These are phyloP conservation scores for Aegotheles bennettii DNA, from an alignment of 2,113 vertebrate genomes.

Conservation along the genomic window DNA sequence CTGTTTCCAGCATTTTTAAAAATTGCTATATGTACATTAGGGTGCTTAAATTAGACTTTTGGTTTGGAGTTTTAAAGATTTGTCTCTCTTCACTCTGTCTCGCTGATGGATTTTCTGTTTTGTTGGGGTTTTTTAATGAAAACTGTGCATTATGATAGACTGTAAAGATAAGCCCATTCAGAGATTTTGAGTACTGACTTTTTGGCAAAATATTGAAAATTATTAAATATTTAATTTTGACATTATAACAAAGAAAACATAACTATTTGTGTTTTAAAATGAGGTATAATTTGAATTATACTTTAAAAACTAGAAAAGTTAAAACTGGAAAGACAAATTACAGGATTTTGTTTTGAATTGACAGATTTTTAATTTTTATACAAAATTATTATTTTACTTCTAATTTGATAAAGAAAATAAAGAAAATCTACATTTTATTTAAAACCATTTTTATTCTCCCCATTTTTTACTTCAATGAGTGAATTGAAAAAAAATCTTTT, in stretches of 20 bases:
- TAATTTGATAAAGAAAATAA: neutral
- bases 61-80: neutral
- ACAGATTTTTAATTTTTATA: neutral
- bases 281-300: neutral
- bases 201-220: neutral
- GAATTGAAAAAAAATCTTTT: neutral
- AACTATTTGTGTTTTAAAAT: neutral
- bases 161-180: neutral
- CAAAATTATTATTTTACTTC: neutral
- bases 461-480: neutral
- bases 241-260: neutral
- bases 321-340: neutral
- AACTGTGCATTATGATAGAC: neutral
- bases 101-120: neutral
- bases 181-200: neutral
- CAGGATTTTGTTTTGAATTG: neutral
- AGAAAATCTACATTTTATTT: neutral
- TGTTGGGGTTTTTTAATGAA: neutral
- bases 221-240: neutral
- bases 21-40: neutral
- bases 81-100: neutral
- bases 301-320: neutral
- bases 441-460: neutral
- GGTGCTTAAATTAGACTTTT: neutral
- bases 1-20: neutral